Evolutionary conservation across 2,797 vertebrate genomes (phyloP).

Genomic region (Bufotes viridis): DNA sequence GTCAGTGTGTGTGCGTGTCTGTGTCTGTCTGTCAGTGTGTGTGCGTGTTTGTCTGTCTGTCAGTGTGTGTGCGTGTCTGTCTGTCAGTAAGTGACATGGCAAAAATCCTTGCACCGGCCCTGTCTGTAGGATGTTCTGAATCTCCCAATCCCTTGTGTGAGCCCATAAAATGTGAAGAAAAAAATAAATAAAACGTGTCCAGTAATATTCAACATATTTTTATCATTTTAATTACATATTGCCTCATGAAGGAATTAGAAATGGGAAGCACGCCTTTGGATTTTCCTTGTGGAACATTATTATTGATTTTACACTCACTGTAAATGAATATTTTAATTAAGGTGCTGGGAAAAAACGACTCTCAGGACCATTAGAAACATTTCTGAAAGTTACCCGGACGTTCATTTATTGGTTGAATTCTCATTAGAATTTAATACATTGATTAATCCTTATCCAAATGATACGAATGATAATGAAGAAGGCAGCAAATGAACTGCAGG

Average conservation of each 20-base stretch:
- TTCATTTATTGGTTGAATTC: conserved; percentile 5
- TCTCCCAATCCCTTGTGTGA: no score
- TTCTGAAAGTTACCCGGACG: not conserved
- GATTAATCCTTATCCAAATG: conserved; percentile 14
- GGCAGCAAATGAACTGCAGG: no score
- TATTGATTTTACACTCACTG: conserved; percentile 29
- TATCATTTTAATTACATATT: not conserved
- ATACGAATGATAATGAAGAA: no score
- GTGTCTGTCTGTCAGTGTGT: no score
- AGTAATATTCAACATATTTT: not conserved
- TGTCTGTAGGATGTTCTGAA: no score
- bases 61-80: no score
- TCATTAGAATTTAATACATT: conserved; percentile 9
- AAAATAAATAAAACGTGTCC: not conserved
- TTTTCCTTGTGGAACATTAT: not conserved
- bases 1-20: no score
- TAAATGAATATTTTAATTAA: conserved; percentile 55
- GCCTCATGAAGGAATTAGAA: not conserved
- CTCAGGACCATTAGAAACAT: conserved; percentile 2
- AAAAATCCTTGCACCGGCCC: no score
- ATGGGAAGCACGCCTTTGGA: not conserved
- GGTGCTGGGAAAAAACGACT: not conserved
- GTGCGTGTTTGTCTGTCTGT: no score
- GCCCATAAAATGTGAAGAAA: no score
- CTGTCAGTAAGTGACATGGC: no score